Conservation (phyloP, 2,797 vertebrate species). For the Myioborus miniatus region DNA sequence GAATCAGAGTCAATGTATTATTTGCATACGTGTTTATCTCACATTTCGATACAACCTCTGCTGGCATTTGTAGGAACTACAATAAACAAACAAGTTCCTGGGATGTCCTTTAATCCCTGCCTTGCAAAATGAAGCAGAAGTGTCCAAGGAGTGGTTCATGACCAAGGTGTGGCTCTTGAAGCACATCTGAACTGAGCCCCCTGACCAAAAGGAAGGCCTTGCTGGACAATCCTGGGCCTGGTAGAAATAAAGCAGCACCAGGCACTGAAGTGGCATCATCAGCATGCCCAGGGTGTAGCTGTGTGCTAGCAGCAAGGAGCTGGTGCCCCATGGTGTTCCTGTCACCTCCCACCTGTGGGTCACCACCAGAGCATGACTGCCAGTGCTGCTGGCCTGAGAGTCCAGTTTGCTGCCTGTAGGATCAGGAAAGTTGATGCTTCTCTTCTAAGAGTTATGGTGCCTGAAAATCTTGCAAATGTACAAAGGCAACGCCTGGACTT, state of each 20-base stretch:
- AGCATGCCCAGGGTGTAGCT: neutral
- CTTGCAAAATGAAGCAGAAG: neutral
- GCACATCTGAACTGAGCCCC: neutral
- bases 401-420: neutral
- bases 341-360: neutral
- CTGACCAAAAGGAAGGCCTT: neutral
- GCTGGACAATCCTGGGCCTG: neutral
- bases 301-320: too few species aligned
- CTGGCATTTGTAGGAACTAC: conserved; percentile 40
- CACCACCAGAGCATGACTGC: neutral
- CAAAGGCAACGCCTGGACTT: neutral
- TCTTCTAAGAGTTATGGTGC: neutral
- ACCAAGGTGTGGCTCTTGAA: neutral
- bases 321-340: neutral
- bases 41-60: conserved; percentile 43
- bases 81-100: neutral
- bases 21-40: conserved; percentile 17
- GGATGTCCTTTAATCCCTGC: accelerated
- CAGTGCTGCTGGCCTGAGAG: neutral
- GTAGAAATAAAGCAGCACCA: neutral
- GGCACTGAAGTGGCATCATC: neutral
- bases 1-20: conserved; percentile 32
- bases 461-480: neutral
- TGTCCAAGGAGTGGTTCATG: accelerated
- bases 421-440: neutral